Conservation (phyloP, 2,797 vertebrate genomes). For the Loris lydekkerianus region DNA sequence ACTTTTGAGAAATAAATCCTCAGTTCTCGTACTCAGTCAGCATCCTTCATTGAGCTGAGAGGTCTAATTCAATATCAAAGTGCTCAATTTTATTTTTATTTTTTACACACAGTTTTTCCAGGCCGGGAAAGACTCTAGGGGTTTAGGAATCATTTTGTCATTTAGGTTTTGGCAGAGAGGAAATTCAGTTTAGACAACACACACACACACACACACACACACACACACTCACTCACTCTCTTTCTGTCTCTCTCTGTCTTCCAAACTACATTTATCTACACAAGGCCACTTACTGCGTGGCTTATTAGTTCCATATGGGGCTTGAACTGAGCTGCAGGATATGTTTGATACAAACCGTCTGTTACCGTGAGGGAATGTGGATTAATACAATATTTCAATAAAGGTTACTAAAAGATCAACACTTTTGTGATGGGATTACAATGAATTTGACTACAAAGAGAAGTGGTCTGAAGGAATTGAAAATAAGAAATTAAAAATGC, state of each 20-base stretch:
- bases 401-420: slow-evolving; percentile 86
- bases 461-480: slow-evolving; percentile 76
- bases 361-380: slow-evolving; percentile 82
- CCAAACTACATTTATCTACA: slow-evolving; percentile 62
- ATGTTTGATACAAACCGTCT: slow-evolving; percentile 84
- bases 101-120: slow-evolving; percentile 73
- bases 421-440: slow-evolving; percentile 86
- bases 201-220: background rate
- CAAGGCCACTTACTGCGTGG: slow-evolving; percentile 81
- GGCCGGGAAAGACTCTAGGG: slow-evolving; percentile 62
- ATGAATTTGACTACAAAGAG: slow-evolving; percentile 83
- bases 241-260: background rate
- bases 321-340: slow-evolving; percentile 76
- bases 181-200: slow-evolving; percentile 81
- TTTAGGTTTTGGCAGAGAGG: slow-evolving; percentile 74
- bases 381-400: slow-evolving; percentile 85
- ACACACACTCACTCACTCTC: background rate
- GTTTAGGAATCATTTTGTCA: slow-evolving; percentile 75
- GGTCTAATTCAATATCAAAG: slow-evolving; percentile 54
- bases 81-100: slow-evolving; percentile 72
- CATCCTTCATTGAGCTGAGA: slow-evolving; percentile 46
- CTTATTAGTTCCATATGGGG: slow-evolving; percentile 88
- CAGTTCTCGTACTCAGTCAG: background rate
- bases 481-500: slow-evolving; percentile 62
- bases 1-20: slow-evolving; percentile 39